Percentiles rank a stretch among this genome's conserved stretches.
Evolutionary conservation across 1,140 invertebrate species (phyloP).

Genomic region (Globodera ellingtonae): DNA sequence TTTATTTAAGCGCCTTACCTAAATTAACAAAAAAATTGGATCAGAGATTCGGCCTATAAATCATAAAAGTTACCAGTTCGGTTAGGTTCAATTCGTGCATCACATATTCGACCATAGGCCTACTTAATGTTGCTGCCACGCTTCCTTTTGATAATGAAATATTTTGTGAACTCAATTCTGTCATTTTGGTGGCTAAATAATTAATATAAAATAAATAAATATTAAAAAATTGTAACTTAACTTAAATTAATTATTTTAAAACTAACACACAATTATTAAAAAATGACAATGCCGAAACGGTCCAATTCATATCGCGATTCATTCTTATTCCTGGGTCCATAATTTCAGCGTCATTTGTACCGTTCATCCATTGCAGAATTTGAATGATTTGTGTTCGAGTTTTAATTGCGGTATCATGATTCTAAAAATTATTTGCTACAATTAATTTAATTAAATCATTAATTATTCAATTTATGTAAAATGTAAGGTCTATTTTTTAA

Average conservation of each 20-base stretch:
- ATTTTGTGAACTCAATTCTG: neutral
- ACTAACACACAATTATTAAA: conserved; percentile 29
- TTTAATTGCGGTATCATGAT: conserved; percentile 45
- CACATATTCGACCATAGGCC: neutral
- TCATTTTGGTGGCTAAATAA: neutral
- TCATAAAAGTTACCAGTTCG: neutral
- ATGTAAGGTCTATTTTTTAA: conserved; percentile 1
- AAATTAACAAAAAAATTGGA: no score
- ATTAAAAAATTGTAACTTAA: neutral
- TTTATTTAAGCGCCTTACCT: no score
- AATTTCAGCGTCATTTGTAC: conserved; percentile 54
- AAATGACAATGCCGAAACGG: conserved; percentile 23
- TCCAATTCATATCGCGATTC: conserved; percentile 14
- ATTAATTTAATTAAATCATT: conserved; percentile 7
- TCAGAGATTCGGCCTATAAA: no score
- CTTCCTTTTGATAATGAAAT: neutral
- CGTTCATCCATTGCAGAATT: conserved; percentile 54
- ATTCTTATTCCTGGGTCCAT: neutral
- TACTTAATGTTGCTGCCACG: neutral
- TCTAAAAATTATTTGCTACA: conserved; percentile 26
- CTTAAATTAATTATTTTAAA: neutral
- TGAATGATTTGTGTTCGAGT: conserved; percentile 50
- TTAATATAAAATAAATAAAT: neutral
- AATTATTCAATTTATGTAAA: conserved; percentile 5
- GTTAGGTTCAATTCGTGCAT: neutral